Conservation (phyloP, 2,113 vertebrate species). For the Callithrix jacchus region DNA sequence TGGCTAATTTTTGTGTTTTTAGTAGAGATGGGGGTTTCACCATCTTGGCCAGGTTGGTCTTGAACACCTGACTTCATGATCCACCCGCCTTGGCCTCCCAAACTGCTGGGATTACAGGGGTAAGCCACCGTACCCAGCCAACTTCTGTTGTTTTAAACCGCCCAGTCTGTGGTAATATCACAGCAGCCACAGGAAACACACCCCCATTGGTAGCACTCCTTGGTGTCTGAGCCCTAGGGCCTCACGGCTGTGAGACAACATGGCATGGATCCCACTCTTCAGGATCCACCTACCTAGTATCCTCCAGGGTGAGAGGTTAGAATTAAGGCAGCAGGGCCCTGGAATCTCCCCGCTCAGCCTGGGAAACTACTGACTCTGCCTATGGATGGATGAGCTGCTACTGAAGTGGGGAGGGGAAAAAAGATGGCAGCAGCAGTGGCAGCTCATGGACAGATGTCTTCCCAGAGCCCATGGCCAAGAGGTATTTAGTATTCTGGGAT, state of each 20-base stretch:
- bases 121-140: neutral
- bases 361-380: constrained; percentile 49
- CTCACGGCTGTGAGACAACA: neutral
- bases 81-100: neutral
- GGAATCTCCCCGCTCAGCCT: constrained; percentile 21
- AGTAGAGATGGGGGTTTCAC: neutral
- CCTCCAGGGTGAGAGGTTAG: neutral
- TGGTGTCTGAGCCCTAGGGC: neutral
- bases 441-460: constrained; percentile 52
- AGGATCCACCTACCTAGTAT: neutral
- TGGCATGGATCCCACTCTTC: neutral
- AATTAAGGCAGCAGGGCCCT: constrained; percentile 42
- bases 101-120: neutral
- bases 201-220: neutral
- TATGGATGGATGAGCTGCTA: constrained; percentile 45
- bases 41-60: neutral
- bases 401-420: neutral
- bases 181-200: neutral
- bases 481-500: constrained; percentile 60
- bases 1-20: neutral
- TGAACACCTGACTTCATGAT: neutral
- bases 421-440: constrained; percentile 13
- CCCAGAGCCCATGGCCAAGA: constrained; percentile 55
- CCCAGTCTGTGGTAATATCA: neutral
- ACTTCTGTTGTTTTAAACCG: constrained; percentile 33